Conservation (phyloP, 2,113 vertebrate species). For the Odocoileus virginianus region DNA sequence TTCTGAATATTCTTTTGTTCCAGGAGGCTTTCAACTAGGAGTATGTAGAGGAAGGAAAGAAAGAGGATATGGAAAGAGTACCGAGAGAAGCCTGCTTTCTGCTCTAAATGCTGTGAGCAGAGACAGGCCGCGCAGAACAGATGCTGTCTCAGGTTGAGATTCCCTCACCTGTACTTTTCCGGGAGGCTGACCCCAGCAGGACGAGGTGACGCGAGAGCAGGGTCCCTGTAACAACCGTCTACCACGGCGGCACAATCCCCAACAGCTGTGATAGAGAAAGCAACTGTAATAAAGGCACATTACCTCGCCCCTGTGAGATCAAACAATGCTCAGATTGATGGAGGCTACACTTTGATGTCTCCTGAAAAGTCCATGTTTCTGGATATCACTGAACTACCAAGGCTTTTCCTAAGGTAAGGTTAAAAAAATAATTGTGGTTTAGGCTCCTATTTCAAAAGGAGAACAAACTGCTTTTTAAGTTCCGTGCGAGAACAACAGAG, state of each 20-base stretch:
- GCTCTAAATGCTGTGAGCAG: background rate
- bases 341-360: conserved; percentile 36
- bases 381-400: conserved; percentile 49
- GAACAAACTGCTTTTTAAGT: conserved; percentile 63
- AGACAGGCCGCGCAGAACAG: background rate
- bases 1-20: background rate
- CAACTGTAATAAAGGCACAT: background rate
- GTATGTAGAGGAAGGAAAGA: background rate
- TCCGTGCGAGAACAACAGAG: conserved; percentile 59
- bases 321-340: conserved; percentile 37
- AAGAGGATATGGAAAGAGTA: background rate
- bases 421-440: conserved; percentile 72
- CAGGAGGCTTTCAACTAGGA: background rate
- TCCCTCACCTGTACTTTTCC: conserved; percentile 7
- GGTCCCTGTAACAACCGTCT: conserved; percentile 1
- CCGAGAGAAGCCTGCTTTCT: background rate
- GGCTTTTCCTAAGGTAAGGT: conserved; percentile 58
- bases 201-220: conserved; percentile 6
- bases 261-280: conserved; percentile 29
- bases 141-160: background rate
- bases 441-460: conserved; percentile 51
- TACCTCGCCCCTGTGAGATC: conserved; percentile 28
- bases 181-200: background rate
- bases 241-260: background rate
- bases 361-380: conserved; percentile 53